Evolutionary conservation across 2,888 invertebrate genomes (phyloP).

Genomic region (Heliconius cydno): DNA sequence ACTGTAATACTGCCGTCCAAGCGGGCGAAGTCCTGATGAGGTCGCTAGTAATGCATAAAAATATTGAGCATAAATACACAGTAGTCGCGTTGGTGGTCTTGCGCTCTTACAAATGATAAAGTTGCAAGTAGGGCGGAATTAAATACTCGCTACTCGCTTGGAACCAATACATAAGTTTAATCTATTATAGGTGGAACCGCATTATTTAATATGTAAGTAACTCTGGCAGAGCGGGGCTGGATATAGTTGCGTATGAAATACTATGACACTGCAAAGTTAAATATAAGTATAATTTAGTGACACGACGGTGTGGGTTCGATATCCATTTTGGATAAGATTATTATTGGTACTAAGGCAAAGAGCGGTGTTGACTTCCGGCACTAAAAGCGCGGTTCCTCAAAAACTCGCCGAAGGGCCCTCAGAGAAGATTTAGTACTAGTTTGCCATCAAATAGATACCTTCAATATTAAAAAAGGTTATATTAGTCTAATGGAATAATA

Average conservation of each 20-base stretch:
- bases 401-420: no score
- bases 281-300: neutral
- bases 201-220: constrained; percentile 34
- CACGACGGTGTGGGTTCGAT: neutral
- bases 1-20: no score
- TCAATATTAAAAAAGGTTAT: no score
- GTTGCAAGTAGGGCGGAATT: constrained; percentile 31
- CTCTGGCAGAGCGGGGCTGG: constrained; percentile 1
- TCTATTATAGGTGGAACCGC: constrained; percentile 31
- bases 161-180: constrained; percentile 34
- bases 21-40: no score
- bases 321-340: no score
- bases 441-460: no score
- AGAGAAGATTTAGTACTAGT: no score
- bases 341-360: neutral
- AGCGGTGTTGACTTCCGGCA: no score
- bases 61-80: neutral
- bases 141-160: constrained; percentile 30
- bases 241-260: neutral
- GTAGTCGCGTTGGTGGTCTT: constrained; percentile 13
- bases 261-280: neutral
- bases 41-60: no score
- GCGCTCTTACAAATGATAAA: constrained; percentile 15
- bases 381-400: no score
- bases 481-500: neutral